Evolutionary conservation across 2,113 vertebrate species (phyloP).

Genomic region (Engraulis encrasicolus): DNA sequence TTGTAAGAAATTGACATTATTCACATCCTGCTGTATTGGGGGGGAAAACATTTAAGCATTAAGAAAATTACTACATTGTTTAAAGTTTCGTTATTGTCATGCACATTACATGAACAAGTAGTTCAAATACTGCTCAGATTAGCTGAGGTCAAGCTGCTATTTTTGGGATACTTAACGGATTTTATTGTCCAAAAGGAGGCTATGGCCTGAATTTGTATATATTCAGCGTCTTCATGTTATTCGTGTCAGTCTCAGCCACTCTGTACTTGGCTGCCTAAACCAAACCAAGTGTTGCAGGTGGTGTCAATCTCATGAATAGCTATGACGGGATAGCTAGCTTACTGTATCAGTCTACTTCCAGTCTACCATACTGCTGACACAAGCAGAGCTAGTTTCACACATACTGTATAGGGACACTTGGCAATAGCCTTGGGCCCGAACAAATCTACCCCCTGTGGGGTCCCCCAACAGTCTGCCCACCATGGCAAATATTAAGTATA

Average conservation of each 20-base stretch:
- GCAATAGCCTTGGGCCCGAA: no score
- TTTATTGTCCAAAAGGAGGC: background rate
- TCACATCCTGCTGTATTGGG: constrained; percentile 2
- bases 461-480: no score
- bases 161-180: background rate
- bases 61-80: background rate
- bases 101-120: no score
- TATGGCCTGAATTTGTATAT: background rate
- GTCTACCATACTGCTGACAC: no score
- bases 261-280: background rate
- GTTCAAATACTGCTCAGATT: background rate
- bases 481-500: no score
- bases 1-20: background rate
- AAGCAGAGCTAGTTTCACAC: no score
- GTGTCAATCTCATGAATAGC: background rate
- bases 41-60: background rate
- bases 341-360: no score
- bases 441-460: no score
- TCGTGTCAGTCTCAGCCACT: background rate
- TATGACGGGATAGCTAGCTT: no score
- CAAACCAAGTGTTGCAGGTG: background rate
- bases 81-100: background rate
- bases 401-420: no score
- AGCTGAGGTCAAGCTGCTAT: background rate
- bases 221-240: background rate